phyloP scores from a whole-genome alignment of 2,797 vertebrate species.

The Catharus ustulatus region DNA sequence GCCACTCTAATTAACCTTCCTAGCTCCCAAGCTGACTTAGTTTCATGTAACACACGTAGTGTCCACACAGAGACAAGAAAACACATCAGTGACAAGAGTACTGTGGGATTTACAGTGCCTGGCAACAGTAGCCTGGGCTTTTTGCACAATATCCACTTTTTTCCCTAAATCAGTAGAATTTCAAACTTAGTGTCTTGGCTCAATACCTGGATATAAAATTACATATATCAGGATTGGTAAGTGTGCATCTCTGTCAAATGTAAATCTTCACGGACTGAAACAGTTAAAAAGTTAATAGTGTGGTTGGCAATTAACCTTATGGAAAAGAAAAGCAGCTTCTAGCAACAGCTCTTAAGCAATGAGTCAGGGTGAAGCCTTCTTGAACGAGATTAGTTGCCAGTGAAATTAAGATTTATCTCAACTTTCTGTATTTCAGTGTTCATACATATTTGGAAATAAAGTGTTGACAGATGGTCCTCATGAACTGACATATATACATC shows the following conservation, averaged over 20 bases:
- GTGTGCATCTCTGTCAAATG: neutral
- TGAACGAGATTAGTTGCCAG: neutral
- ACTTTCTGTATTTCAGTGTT: neutral
- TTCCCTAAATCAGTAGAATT: neutral
- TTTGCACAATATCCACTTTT: neutral
- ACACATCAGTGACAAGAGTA: neutral
- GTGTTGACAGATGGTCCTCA: neutral
- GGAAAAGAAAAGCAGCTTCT: neutral
- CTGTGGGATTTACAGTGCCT: neutral
- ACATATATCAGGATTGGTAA: neutral
- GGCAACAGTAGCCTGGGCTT: neutral
- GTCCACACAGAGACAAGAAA: neutral
- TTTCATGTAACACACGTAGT: neutral
- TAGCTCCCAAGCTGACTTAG: neutral
- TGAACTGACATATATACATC: neutral
- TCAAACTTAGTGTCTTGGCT: neutral
- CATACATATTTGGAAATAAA: neutral
- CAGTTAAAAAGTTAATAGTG: neutral
- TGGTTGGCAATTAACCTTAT: neutral
- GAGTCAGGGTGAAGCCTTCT: neutral
- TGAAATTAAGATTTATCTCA: neutral
- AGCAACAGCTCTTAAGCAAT: neutral
- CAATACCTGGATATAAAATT: neutral
- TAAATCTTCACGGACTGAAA: neutral
- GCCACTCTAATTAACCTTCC: neutral